These are phyloP conservation scores for Euwallacea fornicatus DNA, from an alignment of 1,140 invertebrate species.

Conservation along the genomic window DNA sequence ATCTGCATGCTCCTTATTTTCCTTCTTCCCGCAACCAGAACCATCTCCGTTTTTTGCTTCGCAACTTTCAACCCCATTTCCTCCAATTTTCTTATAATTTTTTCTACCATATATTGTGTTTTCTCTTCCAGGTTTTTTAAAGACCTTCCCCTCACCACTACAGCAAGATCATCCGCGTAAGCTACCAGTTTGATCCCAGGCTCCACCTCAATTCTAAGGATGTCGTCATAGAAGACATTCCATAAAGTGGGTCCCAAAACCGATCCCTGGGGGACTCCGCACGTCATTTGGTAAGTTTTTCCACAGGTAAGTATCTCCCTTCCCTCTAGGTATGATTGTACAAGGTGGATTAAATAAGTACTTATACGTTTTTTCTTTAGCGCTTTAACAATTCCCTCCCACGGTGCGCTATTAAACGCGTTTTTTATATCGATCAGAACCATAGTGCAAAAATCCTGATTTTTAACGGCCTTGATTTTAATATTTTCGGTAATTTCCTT, in stretches of 20 bases:
- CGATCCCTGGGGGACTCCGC: slow-evolving; percentile 18
- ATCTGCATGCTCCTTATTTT: slow-evolving; percentile 1
- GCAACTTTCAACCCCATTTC: neutral
- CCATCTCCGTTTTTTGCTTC: slow-evolving; percentile 11
- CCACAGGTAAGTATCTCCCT: neutral
- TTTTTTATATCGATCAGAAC: neutral
- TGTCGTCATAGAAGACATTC: neutral
- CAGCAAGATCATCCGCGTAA: slow-evolving; percentile 4
- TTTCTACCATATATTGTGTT: neutral
- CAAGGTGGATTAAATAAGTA: neutral
- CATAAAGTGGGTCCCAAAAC: slow-evolving; percentile 3
- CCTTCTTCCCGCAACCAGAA: slow-evolving; percentile 10
- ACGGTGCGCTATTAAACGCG: neutral
- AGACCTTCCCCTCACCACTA: neutral
- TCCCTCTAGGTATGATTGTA: neutral
- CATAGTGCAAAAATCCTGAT: neutral
- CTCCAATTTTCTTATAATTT: neutral
- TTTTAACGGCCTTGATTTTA: neutral
- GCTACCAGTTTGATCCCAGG: neutral
- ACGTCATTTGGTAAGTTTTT: neutral
- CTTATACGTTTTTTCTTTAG: neutral
- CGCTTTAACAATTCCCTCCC: neutral
- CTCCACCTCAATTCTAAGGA: neutral
- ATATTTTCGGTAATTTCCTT: neutral
- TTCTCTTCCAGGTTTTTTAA: neutral